Evolutionary conservation across 2,113 vertebrate genomes (phyloP).

Genomic region (Malurus cyaneus): DNA sequence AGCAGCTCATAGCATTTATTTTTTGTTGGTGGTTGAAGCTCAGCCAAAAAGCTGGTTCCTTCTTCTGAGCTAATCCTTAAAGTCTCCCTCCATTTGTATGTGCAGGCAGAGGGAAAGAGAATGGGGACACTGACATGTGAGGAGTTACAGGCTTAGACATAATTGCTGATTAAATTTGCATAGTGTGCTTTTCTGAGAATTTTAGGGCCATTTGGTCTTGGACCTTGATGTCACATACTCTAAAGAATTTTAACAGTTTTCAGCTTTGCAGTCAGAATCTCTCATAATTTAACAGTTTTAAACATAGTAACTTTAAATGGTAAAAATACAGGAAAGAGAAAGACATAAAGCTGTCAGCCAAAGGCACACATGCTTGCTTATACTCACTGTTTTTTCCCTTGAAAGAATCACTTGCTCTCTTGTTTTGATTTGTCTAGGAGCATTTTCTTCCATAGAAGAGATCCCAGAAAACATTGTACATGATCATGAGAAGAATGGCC

Average conservation of each 20-base stretch:
- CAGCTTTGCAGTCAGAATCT: not conserved
- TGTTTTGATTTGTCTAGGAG: slow-evolving; percentile 74
- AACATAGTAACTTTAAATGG: not conserved
- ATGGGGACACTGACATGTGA: not conserved
- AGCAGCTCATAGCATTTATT: slow-evolving; percentile 17
- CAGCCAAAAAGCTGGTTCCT: not conserved
- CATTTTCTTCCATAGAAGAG: slow-evolving; percentile 87
- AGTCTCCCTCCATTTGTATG: not conserved
- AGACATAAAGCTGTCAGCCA: not conserved
- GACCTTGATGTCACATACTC: not conserved
- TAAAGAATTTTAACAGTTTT: not conserved
- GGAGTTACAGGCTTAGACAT: not conserved
- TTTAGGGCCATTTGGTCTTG: not conserved
- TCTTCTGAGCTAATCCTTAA: slow-evolving; percentile 1
- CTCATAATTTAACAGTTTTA: not conserved
- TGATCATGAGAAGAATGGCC: slow-evolving; percentile 93
- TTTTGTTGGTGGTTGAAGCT: slow-evolving; percentile 13
- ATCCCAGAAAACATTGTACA: slow-evolving; percentile 95
- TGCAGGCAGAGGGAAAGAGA: not conserved
- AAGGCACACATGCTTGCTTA: not conserved
- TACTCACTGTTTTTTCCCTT: not conserved
- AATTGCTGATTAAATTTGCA: not conserved
- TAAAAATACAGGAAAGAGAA: slow-evolving; percentile 2
- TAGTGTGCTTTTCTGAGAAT: not conserved
- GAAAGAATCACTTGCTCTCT: not conserved